Percentiles rank a stretch among this genome's conserved stretches.
Evolutionary conservation across 2,888 invertebrate genomes (phyloP).

Genomic region (Mesoligia furuncula): DNA sequence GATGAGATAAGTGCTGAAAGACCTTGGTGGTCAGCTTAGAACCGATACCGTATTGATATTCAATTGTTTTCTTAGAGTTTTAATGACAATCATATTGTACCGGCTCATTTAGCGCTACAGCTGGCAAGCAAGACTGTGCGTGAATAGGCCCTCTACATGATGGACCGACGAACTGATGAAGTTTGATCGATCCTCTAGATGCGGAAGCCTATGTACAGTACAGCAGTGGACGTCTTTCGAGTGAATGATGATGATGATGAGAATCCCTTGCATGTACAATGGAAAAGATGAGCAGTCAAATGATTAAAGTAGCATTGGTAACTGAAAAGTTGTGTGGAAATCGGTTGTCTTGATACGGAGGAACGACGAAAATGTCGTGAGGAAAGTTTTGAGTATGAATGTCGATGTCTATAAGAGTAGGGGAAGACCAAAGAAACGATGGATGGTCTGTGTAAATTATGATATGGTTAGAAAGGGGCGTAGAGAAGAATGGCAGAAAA

Average conservation of each 20-base stretch:
- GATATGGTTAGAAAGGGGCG: not conserved
- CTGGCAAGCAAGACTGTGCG: no score
- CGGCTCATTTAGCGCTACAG: not conserved
- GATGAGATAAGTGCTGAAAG: constrained; percentile 71
- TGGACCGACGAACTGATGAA: no score
- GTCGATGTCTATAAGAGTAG: not conserved
- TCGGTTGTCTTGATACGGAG: not conserved
- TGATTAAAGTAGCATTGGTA: not conserved
- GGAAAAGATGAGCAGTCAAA: not conserved
- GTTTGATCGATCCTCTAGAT: no score
- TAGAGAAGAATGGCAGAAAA: not conserved
- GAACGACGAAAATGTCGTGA: not conserved
- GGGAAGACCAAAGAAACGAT: not conserved
- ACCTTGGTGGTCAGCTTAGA: constrained; percentile 62
- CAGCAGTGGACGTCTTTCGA: no score
- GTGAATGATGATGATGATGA: not conserved
- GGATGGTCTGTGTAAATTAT: not conserved
- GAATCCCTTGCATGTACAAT: not conserved
- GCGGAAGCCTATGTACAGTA: not conserved
- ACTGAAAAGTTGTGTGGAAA: not conserved
- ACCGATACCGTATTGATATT: constrained; percentile 42
- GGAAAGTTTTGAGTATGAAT: not conserved
- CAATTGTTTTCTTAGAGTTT: constrained; percentile 23
- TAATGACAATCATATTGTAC: not conserved
- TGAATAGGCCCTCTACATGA: not conserved